Base-by-base conservation (phyloP, 1,140 invertebrate species). In the Orius insidiosus region DNA sequence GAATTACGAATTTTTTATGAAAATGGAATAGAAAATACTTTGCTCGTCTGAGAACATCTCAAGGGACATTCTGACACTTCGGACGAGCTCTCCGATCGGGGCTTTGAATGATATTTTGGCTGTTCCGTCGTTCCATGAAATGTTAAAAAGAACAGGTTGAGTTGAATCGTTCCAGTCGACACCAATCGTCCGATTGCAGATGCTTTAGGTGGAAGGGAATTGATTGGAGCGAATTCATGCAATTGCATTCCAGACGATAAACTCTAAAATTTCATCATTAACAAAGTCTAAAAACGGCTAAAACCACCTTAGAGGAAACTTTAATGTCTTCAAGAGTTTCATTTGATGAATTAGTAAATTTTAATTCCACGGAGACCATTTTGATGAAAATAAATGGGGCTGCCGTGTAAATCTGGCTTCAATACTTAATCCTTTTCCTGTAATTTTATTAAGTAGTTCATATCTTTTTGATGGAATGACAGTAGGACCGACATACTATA, bases 121-220 rank as follows among this genome's bases (percentile, higher is more conserved):
- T 50, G 62, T 59, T 59, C 70, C 71, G 18, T 76, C 62, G 46
- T 65, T 73, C 52, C 76, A 76, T 10, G 69, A 61, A 19, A 95
- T 69, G 54, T 85, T 78, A 62, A 95, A 82, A 36, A 74, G 73
- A 4, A 85, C 78, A 1, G 84, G 74, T 63, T 93, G 87, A 37
- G 83, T 90, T 3, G 85, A 87, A 61, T 97, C 93, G 53, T 88
- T 90, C 60, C 90, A 97, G 67, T 97, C 90, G 16, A 96, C 73
- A 9, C 87, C 89, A 51, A 95, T 61, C 0, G 78, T 76, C 72
- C 71, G 35, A 66, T 66, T 30, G 68, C 65, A 40, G 71, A 72
- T 1, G 71, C 64, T 15, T 66, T 62, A 6, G 51, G 45, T 11
- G 43, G 31, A 33, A 88, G 57, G 1, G 58, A 55, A 1, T 67